phyloP scores from a whole-genome alignment of 2,113 vertebrate genomes.

The Apodemus speciosus region DNA sequence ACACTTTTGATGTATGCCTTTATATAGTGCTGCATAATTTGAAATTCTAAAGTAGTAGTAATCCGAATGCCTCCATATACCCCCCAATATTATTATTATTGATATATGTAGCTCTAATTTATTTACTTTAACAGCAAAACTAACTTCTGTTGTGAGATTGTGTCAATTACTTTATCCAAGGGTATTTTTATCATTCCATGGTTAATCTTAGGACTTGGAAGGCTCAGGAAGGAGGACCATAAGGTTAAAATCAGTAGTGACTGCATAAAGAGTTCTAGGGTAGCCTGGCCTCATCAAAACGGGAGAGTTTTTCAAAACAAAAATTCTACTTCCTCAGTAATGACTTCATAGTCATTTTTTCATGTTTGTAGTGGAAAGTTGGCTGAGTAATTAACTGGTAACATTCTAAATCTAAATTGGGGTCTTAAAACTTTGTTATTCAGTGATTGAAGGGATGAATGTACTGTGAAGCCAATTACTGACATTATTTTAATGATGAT shows the following conservation, averaged over 20 bases:
- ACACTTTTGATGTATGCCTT: background rate
- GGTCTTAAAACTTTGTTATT: background rate
- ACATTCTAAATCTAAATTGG: conserved; percentile 12
- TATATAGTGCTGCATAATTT: background rate
- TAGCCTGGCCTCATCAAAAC: background rate
- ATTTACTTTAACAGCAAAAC: background rate
- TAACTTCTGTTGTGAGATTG: background rate
- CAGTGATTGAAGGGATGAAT: background rate
- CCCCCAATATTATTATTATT: background rate
- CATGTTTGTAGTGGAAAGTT: background rate
- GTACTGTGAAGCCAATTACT: background rate
- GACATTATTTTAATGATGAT: background rate
- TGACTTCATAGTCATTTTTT: background rate
- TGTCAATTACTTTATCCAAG: background rate
- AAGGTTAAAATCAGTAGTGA: background rate
- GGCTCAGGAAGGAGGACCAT: background rate
- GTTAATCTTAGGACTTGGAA: background rate
- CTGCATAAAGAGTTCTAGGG: background rate
- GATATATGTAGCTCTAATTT: background rate
- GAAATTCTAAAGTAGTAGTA: background rate
- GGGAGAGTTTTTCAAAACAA: background rate
- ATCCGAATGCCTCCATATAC: background rate
- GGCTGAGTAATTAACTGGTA: background rate
- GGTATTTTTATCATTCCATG: background rate
- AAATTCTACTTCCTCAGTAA: conserved; percentile 14